Base-by-base conservation (phyloP, 2,888 invertebrate genomes). In the Chaitophorus viminalis region DNA sequence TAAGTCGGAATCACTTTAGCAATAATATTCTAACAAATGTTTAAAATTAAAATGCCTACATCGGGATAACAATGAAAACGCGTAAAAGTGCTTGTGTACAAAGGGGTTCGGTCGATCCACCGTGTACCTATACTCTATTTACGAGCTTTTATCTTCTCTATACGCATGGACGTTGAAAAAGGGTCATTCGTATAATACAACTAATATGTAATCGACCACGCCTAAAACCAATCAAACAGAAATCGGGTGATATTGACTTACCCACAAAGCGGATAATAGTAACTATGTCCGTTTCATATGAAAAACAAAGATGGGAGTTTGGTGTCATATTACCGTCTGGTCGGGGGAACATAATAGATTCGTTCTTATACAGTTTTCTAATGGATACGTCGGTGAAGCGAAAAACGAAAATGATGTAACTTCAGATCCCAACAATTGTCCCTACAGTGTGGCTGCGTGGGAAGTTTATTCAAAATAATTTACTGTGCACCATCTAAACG, bases 241-340 rank as follows among this genome's bases (percentile, higher is more conserved):
- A 86, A 79, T 60, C 60, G 39, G 46, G 72, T 60, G 39, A 79
- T 74, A 86, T 88, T 82, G 75, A 79, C 75, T 84, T 81, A 84
- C 88, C 82, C 76, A 82, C 88, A 85, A 89, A 89, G 88, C 87
- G 86, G 88, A 89, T 89, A 88, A 89, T 82, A 89, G 89, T 86
- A 89, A 60, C 60, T 70, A 33, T 77, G 72, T 79, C 72, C 86
- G 76, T 79, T 65, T 75, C 52, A 75, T 81, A 65, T 65, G 75
- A 76, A 83, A 84, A 84, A 84, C 76, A 84, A 84, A 46, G 84
- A 84, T 84, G 75, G 39, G 83, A 84, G 65, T 76, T 65, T 17
- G 76, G 83, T 83, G 65, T 83, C 75, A 75, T 83, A 21, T 83
- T 83, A 75, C 83, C 60, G 29, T 65, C 60, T 76, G 46, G 36